These are phyloP conservation scores for Drosophila cognata DNA, from an alignment of 2,888 invertebrate genomes.

Conservation along the genomic window DNA sequence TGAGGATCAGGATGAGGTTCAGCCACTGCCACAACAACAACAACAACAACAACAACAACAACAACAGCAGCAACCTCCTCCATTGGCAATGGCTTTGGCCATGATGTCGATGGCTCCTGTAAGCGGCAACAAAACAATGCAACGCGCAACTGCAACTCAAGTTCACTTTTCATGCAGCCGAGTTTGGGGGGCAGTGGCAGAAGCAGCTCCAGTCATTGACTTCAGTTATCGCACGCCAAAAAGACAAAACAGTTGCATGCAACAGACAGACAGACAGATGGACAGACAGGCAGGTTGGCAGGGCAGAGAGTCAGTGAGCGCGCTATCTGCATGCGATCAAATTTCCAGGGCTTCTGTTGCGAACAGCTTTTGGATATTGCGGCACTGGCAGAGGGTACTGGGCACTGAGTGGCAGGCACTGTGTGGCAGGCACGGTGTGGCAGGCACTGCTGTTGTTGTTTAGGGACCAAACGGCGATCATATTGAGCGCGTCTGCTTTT, in stretches of 20 bases:
- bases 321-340: slow-evolving; percentile 80
- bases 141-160: slow-evolving; percentile 68
- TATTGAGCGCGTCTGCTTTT: slow-evolving; percentile 78
- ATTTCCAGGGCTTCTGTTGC: slow-evolving; percentile 78
- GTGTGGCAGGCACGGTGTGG: not conserved
- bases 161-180: slow-evolving; percentile 77
- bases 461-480: slow-evolving; percentile 57
- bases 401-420: not conserved
- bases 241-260: slow-evolving; percentile 81
- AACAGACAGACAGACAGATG: slow-evolving; percentile 26
- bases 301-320: slow-evolving; percentile 36
- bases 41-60: slow-evolving; percentile 13
- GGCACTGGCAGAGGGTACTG: not conserved
- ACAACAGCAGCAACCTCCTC: slow-evolving; percentile 21
- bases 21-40: slow-evolving; percentile 17
- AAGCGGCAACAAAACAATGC: slow-evolving; percentile 64
- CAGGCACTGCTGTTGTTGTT: not conserved
- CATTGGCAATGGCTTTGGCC: slow-evolving; percentile 51
- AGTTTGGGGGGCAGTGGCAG: slow-evolving; percentile 7
- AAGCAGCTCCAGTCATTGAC: slow-evolving; percentile 75
- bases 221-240: slow-evolving; percentile 80
- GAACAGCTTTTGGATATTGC: slow-evolving; percentile 20
- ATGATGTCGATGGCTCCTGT: slow-evolving; percentile 64
- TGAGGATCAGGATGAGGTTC: slow-evolving; percentile 68
- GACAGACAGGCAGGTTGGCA: slow-evolving; percentile 51